Percentiles rank a stretch among this genome's conserved stretches.
These are phyloP conservation scores for Picathartes gymnocephalus DNA, from an alignment of 2,113 vertebrate species.

Conservation along the genomic window DNA sequence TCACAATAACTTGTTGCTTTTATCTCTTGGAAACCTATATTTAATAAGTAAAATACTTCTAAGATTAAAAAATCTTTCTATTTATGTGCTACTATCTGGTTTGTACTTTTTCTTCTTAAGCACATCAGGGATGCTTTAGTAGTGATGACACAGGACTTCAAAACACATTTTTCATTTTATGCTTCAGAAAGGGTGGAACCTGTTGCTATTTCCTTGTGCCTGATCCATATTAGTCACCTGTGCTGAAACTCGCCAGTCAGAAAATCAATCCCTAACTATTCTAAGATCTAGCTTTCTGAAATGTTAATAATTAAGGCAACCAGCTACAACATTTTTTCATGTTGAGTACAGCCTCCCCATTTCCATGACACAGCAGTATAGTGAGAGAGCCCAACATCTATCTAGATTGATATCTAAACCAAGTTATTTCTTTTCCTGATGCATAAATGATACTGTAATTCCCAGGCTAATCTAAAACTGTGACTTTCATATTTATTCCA, in stretches of 20 bases:
- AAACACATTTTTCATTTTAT: neutral
- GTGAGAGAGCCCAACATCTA: neutral
- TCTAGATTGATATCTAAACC: neutral
- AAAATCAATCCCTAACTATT: neutral
- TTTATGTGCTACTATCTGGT: neutral
- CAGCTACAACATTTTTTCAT: neutral
- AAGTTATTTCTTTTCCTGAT: neutral
- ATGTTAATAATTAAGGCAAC: neutral
- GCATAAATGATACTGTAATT: neutral
- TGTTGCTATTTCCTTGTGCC: neutral
- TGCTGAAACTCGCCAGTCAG: neutral
- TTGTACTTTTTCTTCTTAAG: neutral
- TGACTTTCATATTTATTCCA: neutral
- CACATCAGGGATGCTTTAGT: neutral
- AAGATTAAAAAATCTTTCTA: neutral
- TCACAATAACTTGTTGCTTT: neutral
- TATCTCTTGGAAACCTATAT: neutral
- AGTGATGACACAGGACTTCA: neutral
- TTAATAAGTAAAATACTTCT: neutral
- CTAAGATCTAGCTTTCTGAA: neutral
- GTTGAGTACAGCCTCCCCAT: neutral
- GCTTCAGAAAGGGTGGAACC: neutral
- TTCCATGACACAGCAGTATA: neutral
- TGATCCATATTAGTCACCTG: neutral
- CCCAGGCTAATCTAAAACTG: neutral